phyloP scores from a whole-genome alignment of 2,888 invertebrate species.

The Drosophila subsilvestris region DNA sequence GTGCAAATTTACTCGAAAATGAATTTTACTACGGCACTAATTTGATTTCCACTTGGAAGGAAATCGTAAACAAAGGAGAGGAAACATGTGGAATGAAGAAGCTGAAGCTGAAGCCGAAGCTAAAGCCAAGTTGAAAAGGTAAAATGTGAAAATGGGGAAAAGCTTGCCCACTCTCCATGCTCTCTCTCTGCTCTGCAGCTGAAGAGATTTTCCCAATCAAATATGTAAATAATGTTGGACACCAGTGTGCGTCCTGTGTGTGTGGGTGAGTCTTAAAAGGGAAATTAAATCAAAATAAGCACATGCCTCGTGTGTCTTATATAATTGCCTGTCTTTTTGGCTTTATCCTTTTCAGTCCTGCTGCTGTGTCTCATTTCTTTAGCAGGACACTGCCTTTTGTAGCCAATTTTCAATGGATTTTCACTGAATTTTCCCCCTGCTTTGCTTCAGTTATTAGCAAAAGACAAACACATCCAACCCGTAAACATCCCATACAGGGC shows the following conservation, averaged over 20 bases:
- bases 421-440: constrained; percentile 24
- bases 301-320: constrained; percentile 46
- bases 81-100: constrained; percentile 22
- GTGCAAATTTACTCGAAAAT: constrained; percentile 54
- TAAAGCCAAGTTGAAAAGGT: constrained; percentile 31
- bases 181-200: background rate
- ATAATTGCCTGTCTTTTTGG: constrained; percentile 60
- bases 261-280: constrained; percentile 51
- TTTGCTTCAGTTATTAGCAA: constrained; percentile 65
- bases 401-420: constrained; percentile 47
- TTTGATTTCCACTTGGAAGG: constrained; percentile 62
- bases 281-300: constrained; percentile 79
- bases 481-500: constrained; percentile 40
- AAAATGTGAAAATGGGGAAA: constrained; percentile 23
- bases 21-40: constrained; percentile 65
- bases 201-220: constrained; percentile 66
- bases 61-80: constrained; percentile 31
- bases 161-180: background rate
- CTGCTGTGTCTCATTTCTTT: constrained; percentile 26
- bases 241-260: constrained; percentile 3
- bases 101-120: background rate
- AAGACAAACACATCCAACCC: constrained; percentile 22
- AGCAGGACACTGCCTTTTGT: constrained; percentile 59
- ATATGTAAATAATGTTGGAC: constrained; percentile 68
- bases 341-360: constrained; percentile 12